These are phyloP conservation scores for Fistularia commersonii DNA, from an alignment of 2,797 vertebrate genomes.

Conservation along the genomic window DNA sequence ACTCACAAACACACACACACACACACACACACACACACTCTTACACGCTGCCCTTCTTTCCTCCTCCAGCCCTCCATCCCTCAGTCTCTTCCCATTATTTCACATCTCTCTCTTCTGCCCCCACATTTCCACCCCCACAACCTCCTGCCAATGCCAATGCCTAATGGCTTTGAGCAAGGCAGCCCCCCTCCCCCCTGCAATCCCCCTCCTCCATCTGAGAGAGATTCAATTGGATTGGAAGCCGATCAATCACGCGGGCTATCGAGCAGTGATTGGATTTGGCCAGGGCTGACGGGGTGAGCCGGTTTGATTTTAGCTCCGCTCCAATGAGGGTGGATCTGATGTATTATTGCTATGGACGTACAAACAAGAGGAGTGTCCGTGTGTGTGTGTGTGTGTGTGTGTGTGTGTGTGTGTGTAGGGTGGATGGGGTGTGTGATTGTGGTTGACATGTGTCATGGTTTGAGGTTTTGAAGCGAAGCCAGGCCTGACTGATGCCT, in stretches of 20 bases:
- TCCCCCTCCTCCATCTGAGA: conserved; percentile 28
- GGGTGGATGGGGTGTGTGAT: conserved; percentile 42
- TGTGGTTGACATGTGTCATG: conserved; percentile 57
- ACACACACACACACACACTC: conserved; percentile 11
- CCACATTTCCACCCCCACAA: conserved; percentile 1
- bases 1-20: too few species aligned
- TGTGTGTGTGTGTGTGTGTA: conserved; percentile 16
- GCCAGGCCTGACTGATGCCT: conserved; percentile 52
- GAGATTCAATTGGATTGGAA: conserved; percentile 73
- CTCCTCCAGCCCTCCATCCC: conserved; percentile 22
- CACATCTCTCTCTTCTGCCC: conserved; percentile 33
- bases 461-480: conserved; percentile 54
- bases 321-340: conserved; percentile 65
- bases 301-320: conserved; percentile 61
- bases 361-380: conserved; percentile 12
- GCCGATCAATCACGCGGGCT: conserved; percentile 64
- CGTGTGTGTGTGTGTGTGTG: conserved; percentile 13
- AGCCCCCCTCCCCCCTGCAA: conserved; percentile 8
- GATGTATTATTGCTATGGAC: conserved; percentile 66
- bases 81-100: conserved; percentile 55
- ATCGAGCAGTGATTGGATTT: conserved; percentile 74
- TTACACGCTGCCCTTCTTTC: conserved; percentile 1
- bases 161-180: conserved; percentile 58
- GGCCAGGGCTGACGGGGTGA: conserved; percentile 31
- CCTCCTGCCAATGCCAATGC: conserved; percentile 49